Conservation (phyloP, 2,113 vertebrate species). For the Callospermophilus lateralis region DNA sequence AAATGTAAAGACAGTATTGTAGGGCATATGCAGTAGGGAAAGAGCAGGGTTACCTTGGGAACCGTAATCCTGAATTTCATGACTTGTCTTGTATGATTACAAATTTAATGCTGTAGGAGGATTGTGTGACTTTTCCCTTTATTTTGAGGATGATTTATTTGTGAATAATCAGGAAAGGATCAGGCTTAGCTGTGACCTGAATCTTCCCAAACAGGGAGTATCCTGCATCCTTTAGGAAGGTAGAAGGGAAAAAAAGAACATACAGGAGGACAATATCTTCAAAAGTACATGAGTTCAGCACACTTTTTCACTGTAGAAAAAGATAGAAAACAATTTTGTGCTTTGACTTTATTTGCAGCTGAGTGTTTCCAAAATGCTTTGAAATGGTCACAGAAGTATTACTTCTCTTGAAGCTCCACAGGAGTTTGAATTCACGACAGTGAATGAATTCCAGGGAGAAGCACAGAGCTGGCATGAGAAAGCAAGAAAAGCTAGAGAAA, state of each 20-base stretch:
- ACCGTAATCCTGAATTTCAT: constrained; percentile 68
- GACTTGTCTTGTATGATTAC: constrained; percentile 70
- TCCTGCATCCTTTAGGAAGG: constrained; percentile 5
- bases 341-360: constrained; percentile 62
- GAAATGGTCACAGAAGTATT: constrained; percentile 21
- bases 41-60: constrained; percentile 56
- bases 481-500: not conserved
- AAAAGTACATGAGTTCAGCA: not conserved
- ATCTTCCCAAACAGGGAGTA: constrained; percentile 24
- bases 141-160: constrained; percentile 69
- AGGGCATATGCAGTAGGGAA: not conserved
- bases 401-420: not conserved
- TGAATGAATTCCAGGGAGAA: constrained; percentile 4
- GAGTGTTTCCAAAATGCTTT: constrained; percentile 51
- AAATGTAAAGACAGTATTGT: constrained; percentile 17
- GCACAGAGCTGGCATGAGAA: constrained; percentile 15
- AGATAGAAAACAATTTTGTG: constrained; percentile 48
- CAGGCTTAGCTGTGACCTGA: constrained; percentile 58
- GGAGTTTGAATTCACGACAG: not conserved
- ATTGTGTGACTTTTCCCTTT: constrained; percentile 65
- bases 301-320: constrained; percentile 54
- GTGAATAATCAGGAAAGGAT: constrained; percentile 68
- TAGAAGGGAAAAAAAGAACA: not conserved
- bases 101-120: constrained; percentile 65
- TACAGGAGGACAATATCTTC: not conserved